Conservation (phyloP, 2,888 invertebrate species). For the Dilophus febrilis region DNA sequence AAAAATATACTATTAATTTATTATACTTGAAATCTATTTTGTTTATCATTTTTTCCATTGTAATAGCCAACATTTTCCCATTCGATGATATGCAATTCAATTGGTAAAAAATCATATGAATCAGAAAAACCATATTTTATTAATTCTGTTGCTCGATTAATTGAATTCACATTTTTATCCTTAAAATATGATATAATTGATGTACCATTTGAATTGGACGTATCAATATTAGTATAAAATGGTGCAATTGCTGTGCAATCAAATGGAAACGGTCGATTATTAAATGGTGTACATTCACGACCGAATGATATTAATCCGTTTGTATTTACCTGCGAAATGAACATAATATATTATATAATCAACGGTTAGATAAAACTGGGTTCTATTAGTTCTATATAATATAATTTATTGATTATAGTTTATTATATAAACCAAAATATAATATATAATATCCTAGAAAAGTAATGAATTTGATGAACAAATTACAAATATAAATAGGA, state of each 20-base stretch:
- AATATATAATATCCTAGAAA: too few species aligned
- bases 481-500: too few species aligned
- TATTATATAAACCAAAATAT: too few species aligned
- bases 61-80: conserved; percentile 76
- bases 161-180: conserved; percentile 39
- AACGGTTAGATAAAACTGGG: background rate
- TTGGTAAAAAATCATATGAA: conserved; percentile 54
- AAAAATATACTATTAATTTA: conserved; percentile 15
- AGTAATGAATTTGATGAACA: too few species aligned
- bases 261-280: conserved; percentile 76
- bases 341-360: conserved; percentile 2
- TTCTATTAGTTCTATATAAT: too few species aligned
- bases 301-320: conserved; percentile 81
- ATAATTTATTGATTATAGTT: too few species aligned
- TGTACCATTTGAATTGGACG: conserved; percentile 33
- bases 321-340: conserved; percentile 58
- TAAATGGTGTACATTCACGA: conserved; percentile 70
- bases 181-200: conserved; percentile 62
- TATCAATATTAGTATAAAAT: conserved; percentile 83
- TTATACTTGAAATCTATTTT: conserved; percentile 77
- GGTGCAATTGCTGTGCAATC: conserved; percentile 81
- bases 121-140: conserved; percentile 58
- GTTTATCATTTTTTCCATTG: conserved; percentile 43
- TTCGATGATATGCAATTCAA: conserved; percentile 67
- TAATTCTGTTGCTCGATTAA: conserved; percentile 49